Conservation (phyloP, 2,797 vertebrate genomes). For the Oceanodroma leucorhoa region DNA sequence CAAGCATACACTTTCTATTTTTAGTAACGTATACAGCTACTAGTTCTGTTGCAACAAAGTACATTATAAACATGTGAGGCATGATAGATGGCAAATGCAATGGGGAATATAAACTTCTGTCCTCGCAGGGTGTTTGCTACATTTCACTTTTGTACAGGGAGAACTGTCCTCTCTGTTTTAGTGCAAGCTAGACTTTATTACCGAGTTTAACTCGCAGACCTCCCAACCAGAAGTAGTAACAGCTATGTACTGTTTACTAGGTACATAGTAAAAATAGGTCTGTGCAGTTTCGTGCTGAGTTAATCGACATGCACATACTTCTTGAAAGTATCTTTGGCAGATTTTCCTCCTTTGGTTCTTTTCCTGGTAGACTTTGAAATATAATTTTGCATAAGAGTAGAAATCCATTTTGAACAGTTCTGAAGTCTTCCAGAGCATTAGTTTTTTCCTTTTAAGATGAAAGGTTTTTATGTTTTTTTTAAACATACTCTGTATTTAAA, state of each 20-base stretch:
- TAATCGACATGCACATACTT: neutral
- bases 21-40: neutral
- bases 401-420: neutral
- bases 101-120: neutral
- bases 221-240: neutral
- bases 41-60: neutral
- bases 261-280: neutral
- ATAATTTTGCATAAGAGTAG: neutral
- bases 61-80: neutral
- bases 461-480: neutral
- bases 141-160: neutral
- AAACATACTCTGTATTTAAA: neutral
- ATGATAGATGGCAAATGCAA: neutral
- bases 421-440: neutral
- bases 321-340: neutral
- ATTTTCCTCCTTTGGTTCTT: neutral
- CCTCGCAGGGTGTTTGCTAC: neutral
- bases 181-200: neutral
- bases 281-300: neutral
- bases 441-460: neutral
- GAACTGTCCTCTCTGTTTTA: neutral
- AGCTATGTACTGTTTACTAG: neutral
- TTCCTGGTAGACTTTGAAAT: neutral
- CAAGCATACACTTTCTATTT: neutral
- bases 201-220: neutral